Conservation (phyloP, 2,888 invertebrate genomes). For the Subacronicta megacephala region DNA sequence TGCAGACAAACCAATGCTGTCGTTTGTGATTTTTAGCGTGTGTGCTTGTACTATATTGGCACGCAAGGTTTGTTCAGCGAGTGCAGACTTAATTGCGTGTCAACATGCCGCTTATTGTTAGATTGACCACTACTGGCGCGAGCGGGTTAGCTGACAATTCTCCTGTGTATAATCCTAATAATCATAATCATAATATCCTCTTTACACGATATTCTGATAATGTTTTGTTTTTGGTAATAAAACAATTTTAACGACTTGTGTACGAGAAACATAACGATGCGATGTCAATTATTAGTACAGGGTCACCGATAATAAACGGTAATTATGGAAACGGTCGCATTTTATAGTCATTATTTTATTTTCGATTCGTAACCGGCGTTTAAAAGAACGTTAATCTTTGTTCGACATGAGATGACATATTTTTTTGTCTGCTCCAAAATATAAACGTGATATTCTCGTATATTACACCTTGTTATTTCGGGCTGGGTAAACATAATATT, state of each 20-base stretch:
- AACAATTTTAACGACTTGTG: constrained; percentile 8
- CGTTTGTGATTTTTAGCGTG: constrained; percentile 53
- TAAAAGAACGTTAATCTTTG: not conserved
- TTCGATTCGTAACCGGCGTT: not conserved
- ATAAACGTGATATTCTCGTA: too few relatives aligned
- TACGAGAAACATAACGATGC: not conserved
- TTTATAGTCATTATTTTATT: not conserved
- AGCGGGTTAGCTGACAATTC: constrained; percentile 36
- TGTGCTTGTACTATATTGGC: constrained; percentile 34
- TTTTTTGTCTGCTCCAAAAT: not conserved
- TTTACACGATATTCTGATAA: constrained; percentile 40
- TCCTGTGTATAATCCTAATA: constrained; percentile 34
- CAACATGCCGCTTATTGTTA: constrained; percentile 64
- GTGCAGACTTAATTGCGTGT: constrained; percentile 67
- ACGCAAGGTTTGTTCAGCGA: constrained; percentile 59
- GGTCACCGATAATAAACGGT: too few relatives aligned
- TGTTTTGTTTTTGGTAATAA: constrained; percentile 18
- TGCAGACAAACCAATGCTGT: constrained; percentile 20
- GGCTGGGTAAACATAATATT: constrained; percentile 1
- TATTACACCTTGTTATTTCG: not conserved
- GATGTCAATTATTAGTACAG: too few relatives aligned
- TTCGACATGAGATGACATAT: not conserved
- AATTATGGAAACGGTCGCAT: too few relatives aligned
- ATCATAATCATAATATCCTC: too few relatives aligned
- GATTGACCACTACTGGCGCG: constrained; percentile 57